Percentiles rank a stretch among this genome's conserved stretches.
phyloP scores from a whole-genome alignment of 2,888 invertebrate genomes.

The Paralinhomoeus sp. region DNA sequence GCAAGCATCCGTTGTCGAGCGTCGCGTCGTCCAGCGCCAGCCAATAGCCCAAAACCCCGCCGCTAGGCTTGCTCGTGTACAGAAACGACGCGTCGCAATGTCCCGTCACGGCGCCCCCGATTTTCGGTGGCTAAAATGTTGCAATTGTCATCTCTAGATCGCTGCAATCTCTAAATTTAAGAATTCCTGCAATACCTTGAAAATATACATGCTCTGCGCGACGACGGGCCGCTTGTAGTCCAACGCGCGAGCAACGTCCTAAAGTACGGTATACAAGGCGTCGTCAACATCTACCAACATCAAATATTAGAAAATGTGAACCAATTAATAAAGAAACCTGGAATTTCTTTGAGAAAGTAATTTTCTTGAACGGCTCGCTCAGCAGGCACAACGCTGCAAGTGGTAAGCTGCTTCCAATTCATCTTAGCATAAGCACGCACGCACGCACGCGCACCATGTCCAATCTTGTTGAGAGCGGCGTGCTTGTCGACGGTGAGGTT shows the following conservation, averaged over 20 bases:
- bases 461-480: conserved; percentile 42
- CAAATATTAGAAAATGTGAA: no score
- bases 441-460: conserved; percentile 36
- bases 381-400: conserved; percentile 43
- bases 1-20: conserved; percentile 73
- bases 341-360: conserved; percentile 60
- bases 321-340: conserved; percentile 41
- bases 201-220: conserved; percentile 91
- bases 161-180: no score
- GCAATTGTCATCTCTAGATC: no score
- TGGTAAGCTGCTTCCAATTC: background rate
- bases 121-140: conserved; percentile 56
- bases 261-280: no score
- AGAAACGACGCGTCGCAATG: conserved; percentile 60
- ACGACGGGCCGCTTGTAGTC: conserved; percentile 55
- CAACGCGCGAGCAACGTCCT: no score
- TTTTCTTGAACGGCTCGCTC: conserved; percentile 52
- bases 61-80: conserved; percentile 52
- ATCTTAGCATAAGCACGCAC: background rate
- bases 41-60: conserved; percentile 67
- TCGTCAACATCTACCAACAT: no score
- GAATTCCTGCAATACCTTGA: no score
- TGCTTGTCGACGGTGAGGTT: conserved; percentile 27
- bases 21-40: conserved; percentile 82
- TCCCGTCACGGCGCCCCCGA: conserved; percentile 45